Conservation (phyloP, 2,113 vertebrate genomes). For the Aegotheles bennettii region DNA sequence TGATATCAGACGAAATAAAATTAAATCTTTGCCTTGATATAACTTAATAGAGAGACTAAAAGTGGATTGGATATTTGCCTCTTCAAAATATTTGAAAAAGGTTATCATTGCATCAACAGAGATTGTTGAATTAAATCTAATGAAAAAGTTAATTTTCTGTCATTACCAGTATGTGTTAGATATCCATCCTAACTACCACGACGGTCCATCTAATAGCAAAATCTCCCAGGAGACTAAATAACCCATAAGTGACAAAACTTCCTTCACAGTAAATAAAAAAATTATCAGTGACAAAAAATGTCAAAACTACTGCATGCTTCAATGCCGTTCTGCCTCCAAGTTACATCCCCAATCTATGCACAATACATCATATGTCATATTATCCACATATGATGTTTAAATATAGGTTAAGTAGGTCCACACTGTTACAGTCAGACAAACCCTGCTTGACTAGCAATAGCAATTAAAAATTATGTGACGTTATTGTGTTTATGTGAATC, state of each 20-base stretch:
- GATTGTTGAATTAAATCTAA: neutral
- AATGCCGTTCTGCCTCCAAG: fast-evolving
- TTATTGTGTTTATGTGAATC: neutral
- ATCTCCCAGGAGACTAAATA: neutral
- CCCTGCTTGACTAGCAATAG: neutral
- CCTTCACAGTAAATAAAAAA: neutral
- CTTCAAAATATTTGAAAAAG: neutral
- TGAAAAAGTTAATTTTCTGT: neutral
- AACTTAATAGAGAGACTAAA: neutral
- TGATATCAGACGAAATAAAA: neutral
- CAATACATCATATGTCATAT: fast-evolving
- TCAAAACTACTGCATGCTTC: neutral
- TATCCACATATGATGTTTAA: neutral
- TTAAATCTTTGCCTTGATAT: neutral
- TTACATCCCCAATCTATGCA: neutral
- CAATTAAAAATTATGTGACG: neutral
- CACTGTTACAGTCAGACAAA: neutral
- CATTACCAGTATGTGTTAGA: neutral
- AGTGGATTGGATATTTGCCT: neutral
- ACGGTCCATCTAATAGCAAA: neutral
- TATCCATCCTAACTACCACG: neutral
- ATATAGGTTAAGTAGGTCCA: neutral
- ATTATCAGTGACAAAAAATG: neutral
- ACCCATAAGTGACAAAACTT: neutral
- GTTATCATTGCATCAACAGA: neutral